phyloP scores from a whole-genome alignment of 2,888 invertebrate genomes.

The Odontomyia ornata region DNA sequence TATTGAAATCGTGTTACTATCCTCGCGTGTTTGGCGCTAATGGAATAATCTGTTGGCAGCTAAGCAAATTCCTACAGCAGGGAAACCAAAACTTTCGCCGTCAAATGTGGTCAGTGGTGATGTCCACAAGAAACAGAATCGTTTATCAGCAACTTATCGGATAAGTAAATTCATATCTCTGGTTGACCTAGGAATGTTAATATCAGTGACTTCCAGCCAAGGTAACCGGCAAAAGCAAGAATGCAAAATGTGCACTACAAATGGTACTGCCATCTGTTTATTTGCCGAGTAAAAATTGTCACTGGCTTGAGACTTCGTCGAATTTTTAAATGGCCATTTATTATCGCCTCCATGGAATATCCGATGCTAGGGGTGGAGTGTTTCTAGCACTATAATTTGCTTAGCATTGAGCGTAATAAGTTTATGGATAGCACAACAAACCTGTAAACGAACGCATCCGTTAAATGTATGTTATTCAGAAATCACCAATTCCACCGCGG shows the following conservation, averaged over 20 bases:
- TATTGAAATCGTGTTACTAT: constrained; percentile 13
- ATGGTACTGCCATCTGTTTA: neutral
- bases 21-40: constrained; percentile 25
- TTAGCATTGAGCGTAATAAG: constrained; percentile 27
- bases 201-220: neutral
- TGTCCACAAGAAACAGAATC: too few relatives aligned
- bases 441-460: constrained; percentile 4
- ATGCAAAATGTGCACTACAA: constrained; percentile 17
- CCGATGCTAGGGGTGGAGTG: constrained; percentile 45
- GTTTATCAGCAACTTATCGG: neutral
- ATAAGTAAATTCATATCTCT: neutral
- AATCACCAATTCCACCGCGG: neutral
- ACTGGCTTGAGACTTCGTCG: neutral
- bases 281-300: neutral
- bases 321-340: constrained; percentile 21
- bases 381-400: constrained; percentile 38
- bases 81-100: constrained; percentile 11
- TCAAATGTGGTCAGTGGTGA: too few relatives aligned
- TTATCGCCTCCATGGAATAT: neutral
- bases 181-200: neutral
- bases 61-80: neutral
- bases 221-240: neutral
- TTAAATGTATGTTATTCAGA: neutral
- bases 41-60: neutral
- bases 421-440: neutral